Evolutionary conservation across 2,797 vertebrate species (phyloP).

Genomic region (Remorina albescens): DNA sequence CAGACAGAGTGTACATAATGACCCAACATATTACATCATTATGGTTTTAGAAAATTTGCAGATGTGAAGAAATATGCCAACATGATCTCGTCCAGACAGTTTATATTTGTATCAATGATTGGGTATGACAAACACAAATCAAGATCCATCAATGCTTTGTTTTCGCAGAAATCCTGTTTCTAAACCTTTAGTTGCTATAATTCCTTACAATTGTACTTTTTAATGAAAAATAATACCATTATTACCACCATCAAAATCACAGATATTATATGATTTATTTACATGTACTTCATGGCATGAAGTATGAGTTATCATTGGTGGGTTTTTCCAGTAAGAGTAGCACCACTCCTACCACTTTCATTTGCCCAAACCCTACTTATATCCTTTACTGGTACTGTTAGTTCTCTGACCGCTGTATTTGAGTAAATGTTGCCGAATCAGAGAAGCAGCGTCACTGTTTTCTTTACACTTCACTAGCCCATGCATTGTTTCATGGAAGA

Average conservation of each 20-base stretch:
- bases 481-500: constrained; percentile 32
- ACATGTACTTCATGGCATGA: too few species aligned
- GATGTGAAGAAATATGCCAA: neutral
- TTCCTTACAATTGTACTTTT: neutral
- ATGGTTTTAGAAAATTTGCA: neutral
- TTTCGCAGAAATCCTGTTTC: neutral
- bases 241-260: neutral
- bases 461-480: constrained; percentile 29
- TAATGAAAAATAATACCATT: neutral
- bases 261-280: neutral
- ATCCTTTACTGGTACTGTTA: rapidly evolving
- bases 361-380: too few species aligned
- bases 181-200: neutral
- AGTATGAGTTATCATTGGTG: too few species aligned
- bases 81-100: too few species aligned
- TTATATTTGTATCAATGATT: neutral
- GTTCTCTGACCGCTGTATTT: rapidly evolving
- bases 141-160: neutral
- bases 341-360: rapidly evolving
- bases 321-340: rapidly evolving
- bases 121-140: neutral
- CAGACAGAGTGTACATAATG: neutral
- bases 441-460: constrained; percentile 9
- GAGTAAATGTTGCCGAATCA: neutral
- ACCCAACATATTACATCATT: neutral